phyloP scores from a whole-genome alignment of 2,797 vertebrate species.

The Hydrophis major region DNA sequence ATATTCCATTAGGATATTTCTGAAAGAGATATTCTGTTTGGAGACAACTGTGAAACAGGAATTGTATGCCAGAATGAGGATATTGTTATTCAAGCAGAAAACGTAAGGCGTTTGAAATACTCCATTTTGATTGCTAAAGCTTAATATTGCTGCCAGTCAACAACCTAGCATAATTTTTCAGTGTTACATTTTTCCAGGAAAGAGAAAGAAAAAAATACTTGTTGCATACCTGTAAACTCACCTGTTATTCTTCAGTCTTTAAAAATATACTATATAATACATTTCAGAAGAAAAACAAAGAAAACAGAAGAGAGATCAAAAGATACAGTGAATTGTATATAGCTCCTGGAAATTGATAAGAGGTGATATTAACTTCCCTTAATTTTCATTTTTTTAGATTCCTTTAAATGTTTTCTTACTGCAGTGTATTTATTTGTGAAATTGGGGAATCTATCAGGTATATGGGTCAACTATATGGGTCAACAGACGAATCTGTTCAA shows the following conservation, averaged over 20 bases:
- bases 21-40: conserved; percentile 24
- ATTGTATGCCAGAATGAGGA: conserved; percentile 57
- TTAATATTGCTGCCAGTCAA: conserved; percentile 61
- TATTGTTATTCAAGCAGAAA: conserved; percentile 57
- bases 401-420: background rate
- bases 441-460: background rate
- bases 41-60: conserved; percentile 4
- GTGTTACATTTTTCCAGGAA: conserved; percentile 14
- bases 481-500: background rate
- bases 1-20: conserved; percentile 45
- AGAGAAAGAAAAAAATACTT: background rate
- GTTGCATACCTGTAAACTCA: background rate
- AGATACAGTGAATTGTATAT: background rate
- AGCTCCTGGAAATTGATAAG: background rate
- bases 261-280: background rate
- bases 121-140: conserved; percentile 58
- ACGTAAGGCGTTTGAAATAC: conserved; percentile 56
- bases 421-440: background rate
- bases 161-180: conserved; percentile 45
- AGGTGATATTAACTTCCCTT: background rate
- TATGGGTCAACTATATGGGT: background rate
- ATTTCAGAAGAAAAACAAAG: background rate
- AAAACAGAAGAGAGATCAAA: conserved; percentile 13
- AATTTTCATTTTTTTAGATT: background rate
- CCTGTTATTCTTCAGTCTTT: background rate